Base-by-base conservation (phyloP, 2,888 invertebrate genomes). In the Candidula unifasciata region DNA sequence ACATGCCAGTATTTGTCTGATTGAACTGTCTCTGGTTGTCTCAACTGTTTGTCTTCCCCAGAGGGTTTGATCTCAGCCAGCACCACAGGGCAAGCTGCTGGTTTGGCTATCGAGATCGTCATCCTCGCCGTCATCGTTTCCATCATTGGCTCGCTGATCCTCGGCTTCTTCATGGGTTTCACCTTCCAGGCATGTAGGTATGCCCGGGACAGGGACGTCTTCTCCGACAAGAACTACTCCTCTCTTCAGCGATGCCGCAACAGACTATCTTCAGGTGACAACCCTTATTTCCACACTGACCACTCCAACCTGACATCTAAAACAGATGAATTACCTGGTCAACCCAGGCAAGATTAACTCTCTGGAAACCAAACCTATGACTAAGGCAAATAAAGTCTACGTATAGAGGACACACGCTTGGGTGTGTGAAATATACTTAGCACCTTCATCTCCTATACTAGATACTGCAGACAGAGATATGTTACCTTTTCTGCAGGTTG, bases 111-210 rank as follows among this genome's bases (percentile, higher is more conserved):
- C 2, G 96, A 96, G 92, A 96, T 97, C 1, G 94, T 97, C 87
- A 96, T 96, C 82, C 96, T 97, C 74, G 96, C 97, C 16, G 96
- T 97, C 71, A 96, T 97, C 81, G 96, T 96, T 21, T 96, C 97
- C 77, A 96, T 97, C 91, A 95, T 97, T 85, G 96, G 96, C 82
- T 96, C 97, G 24, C 95, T 97, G 87, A 95, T 97, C 93, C 95
- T 97, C 86, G 97, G 97, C 85, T 97, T 97, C 93, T 95, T 96
- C 88, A 96, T 96, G 87, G 97, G 97, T 68, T 97, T 97, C 94
- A 95, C 96, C 91, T 96, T 97, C 93, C 96, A 97, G 78, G 84
- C 88, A 33, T 92, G 91, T 80, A 85, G 90, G 5, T 69, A 71
- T 24, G 71, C 84, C 24, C 80, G 87, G 6, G 82, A 85, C 77